Evolutionary conservation across 2,888 invertebrate genomes (phyloP), one percentile per base, ranked within the genome.

Genomic region (Apamea sordens): DNA sequence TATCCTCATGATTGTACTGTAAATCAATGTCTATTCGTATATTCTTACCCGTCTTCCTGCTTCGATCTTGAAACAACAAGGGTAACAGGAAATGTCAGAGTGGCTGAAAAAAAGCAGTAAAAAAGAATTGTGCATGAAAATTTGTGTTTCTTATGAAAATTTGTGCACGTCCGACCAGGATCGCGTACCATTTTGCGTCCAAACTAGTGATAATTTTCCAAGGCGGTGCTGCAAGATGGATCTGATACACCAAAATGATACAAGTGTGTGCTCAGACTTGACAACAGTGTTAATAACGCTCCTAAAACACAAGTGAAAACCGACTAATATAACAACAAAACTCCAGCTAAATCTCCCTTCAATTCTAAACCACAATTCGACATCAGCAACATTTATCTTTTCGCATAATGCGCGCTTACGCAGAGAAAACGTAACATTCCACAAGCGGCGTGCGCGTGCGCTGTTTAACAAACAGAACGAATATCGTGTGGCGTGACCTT

Each of bases 381-480:
- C 63, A 65, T 75, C 73, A 79, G 76, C 63, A 61, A 77, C 79
- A 80, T 88, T 85, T 83, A 88, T 80, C 81, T 82, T 71, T 73
- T 73, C 70, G 44, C 76, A 81, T 80, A 82, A 83, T 86, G 89
- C 89, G 77, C 74, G 80, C 86, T 85, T 90, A 85, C 88, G 89
- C 90, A 93, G 94, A 93, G 94, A 94, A 94, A 94, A 93, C 93
- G 91, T 89, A 93, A 91, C 94, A 94, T 94, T 94, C 94, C 94
- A 83, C 81, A 86, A 89, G 85, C 86, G 86, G 89, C 82, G 85
- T 75, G 88, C 84, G 92, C 94, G 95, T 94, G 95, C 85, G 89
- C 86, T 92, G 95, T 91, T 92, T 95, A 93, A 89, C 89, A 94
- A 94, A 93, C 91, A 93, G 80, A 86, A 90, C 91, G 89, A 89